These are phyloP conservation scores for Cerastis rubricosa DNA, from an alignment of 2,888 invertebrate genomes.

Conservation along the genomic window DNA sequence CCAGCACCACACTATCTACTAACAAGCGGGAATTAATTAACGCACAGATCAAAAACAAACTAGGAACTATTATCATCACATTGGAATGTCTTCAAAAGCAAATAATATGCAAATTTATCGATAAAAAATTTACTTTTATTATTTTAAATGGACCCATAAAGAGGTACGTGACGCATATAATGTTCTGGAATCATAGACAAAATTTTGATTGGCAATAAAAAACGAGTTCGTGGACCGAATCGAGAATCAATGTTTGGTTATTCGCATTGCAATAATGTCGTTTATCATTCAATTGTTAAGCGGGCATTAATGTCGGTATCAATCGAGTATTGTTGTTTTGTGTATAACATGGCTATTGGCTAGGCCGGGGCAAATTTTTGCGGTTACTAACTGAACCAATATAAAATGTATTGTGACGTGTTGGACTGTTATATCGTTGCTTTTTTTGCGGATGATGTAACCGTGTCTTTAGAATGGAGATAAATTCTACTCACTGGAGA, in stretches of 20 bases:
- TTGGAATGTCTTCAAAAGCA: slow-evolving; percentile 45
- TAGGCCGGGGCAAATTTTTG: slow-evolving; percentile 68
- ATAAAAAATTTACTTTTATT: slow-evolving; percentile 46
- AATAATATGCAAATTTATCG: slow-evolving; percentile 53
- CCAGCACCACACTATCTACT: slow-evolving; percentile 61
- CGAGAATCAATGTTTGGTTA: slow-evolving; percentile 74
- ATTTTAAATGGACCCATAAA: slow-evolving; percentile 39
- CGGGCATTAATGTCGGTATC: slow-evolving; percentile 80
- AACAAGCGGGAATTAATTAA: slow-evolving; percentile 60
- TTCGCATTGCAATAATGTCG: slow-evolving; percentile 79
- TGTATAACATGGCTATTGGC: slow-evolving; percentile 58
- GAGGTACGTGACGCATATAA: slow-evolving; percentile 55
- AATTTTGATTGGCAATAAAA: slow-evolving; percentile 77
- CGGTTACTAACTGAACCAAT: slow-evolving; percentile 67
- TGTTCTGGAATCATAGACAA: slow-evolving; percentile 62
- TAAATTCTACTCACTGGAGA: slow-evolving; percentile 19
- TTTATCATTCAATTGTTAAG: slow-evolving; percentile 86
- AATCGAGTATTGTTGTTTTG: slow-evolving; percentile 78
- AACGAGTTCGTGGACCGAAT: slow-evolving; percentile 76
- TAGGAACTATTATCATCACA: slow-evolving; percentile 52
- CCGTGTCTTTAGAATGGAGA: slow-evolving; percentile 29
- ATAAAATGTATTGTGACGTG: slow-evolving; percentile 40
- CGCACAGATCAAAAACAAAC: slow-evolving; percentile 47
- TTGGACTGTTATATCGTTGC: slow-evolving; percentile 12
- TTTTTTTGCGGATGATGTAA: slow-evolving; percentile 51